Evolutionary conservation across 1,140 invertebrate species (phyloP), one percentile per base, ranked within the genome.

Genomic region (Eupeodes corollae): DNA sequence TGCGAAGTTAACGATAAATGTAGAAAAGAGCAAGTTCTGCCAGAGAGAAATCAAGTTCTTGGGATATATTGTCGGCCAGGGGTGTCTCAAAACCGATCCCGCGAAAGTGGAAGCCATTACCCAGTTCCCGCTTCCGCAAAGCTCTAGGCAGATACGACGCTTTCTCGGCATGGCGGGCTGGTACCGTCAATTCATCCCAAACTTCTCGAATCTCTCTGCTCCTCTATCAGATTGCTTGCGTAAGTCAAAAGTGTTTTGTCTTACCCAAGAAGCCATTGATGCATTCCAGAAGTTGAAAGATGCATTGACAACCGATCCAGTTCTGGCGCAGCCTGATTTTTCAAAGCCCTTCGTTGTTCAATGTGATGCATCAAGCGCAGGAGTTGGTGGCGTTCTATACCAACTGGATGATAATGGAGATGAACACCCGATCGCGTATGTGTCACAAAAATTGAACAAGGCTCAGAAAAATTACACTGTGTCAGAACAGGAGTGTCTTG

Each of bases 111-210:
- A 39, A 13, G 18, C 43, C 6, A 46, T 67, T 19, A 33, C 32
- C 5, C 54, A 54, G 31, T 48, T 57, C 5, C 56, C 54, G n/a
- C 5, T 49, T 8, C 56, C 58, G 5, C 56, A 46, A 42, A 63
- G 53, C 0, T 42, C 47, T 2, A 67, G 59, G 21, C 55, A 67
- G 40, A 48, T 67, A 1, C 42, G 60, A 32, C 47, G 66, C 39
- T 74, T 76, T 47, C 51, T 73, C 8, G 73, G 71, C 3, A 61
- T 73, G 44, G 55, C 65, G 1, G 57, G 58, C 3, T 74, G 68
- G 52, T 73, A 72, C 50, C 48, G 67, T 6, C 38, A 57, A 5
- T 76, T 73, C 48, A 62, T 75, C 21, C 54, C 52, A 14, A 53
- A 73, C 52, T 76, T 74, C 51, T 56, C 71, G 0, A 46, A 52